These are phyloP conservation scores for Cyprinodon brontotheroides DNA, from an alignment of 2,113 vertebrate species.

Conservation along the genomic window DNA sequence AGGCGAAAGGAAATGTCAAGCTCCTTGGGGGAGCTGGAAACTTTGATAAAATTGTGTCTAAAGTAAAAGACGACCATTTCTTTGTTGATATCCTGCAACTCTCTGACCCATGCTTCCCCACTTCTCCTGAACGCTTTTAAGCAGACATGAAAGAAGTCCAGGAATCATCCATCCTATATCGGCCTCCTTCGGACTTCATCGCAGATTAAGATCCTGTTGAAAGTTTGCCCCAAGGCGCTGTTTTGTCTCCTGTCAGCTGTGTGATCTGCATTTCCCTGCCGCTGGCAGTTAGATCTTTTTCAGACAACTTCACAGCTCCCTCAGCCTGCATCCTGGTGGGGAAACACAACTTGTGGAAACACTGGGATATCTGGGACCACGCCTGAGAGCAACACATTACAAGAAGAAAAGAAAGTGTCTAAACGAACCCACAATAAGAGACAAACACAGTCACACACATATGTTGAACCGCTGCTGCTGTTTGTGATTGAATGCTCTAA, in stretches of 20 bases:
- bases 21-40: slow-evolving; percentile 16
- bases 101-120: slow-evolving; percentile 26
- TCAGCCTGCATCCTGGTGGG: slow-evolving; percentile 53
- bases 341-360: slow-evolving; percentile 25
- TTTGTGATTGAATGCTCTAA: slow-evolving; percentile 14
- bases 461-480: not conserved
- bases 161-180: slow-evolving; percentile 53
- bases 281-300: slow-evolving; percentile 80
- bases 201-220: slow-evolving; percentile 57
- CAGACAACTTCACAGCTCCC: slow-evolving; percentile 72
- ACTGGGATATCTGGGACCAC: slow-evolving; percentile 34
- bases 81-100: slow-evolving; percentile 49
- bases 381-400: slow-evolving; percentile 10
- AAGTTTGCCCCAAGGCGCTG: slow-evolving; percentile 60
- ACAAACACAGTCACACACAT: no score
- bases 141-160: slow-evolving; percentile 45
- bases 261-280: slow-evolving; percentile 72
- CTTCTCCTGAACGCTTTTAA: slow-evolving; percentile 50
- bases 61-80: slow-evolving; percentile 25
- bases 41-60: slow-evolving; percentile 43
- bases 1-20: slow-evolving; percentile 34
- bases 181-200: slow-evolving; percentile 51
- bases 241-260: slow-evolving; percentile 57
- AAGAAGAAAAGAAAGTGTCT: not conserved
- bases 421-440: not conserved